A percentile compares a stretch with the other conserved stretches of the same genome.
Evolutionary conservation across 2,888 invertebrate species (phyloP).

Genomic region (Cheilosia urbana): DNA sequence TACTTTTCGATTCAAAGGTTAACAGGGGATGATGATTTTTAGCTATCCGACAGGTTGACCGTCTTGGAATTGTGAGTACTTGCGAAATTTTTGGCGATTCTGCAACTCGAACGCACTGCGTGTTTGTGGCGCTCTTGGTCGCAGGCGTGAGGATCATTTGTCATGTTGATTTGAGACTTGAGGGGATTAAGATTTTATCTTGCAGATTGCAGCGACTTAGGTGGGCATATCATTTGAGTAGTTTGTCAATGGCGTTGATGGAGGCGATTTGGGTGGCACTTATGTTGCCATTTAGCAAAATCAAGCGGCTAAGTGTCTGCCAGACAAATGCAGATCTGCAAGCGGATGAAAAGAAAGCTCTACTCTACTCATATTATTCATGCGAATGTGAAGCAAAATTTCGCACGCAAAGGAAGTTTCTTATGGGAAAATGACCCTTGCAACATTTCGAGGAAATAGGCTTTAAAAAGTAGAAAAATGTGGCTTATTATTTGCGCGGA

Average conservation of each 20-base stretch:
- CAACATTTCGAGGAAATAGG: too few species aligned
- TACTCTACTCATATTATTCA: too few species aligned
- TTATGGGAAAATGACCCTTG: too few species aligned
- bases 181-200: slow-evolving; percentile 10
- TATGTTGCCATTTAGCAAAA: not conserved
- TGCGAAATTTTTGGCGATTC: slow-evolving; percentile 29
- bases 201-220: not conserved
- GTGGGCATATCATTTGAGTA: not conserved
- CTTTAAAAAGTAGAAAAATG: too few species aligned
- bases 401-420: too few species aligned
- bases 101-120: slow-evolving; percentile 38
- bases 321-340: too few species aligned
- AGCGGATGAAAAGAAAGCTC: too few species aligned
- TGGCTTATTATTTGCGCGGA: too few species aligned
- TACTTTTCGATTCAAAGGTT: slow-evolving; percentile 43
- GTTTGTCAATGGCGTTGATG: not conserved
- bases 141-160: not conserved
- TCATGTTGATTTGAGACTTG: not conserved
- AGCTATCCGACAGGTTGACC: slow-evolving; percentile 21
- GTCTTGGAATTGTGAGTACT: not conserved
- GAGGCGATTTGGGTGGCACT: not conserved
- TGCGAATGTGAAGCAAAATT: too few species aligned
- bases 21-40: slow-evolving; percentile 21
- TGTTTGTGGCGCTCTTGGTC: not conserved
- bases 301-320: not conserved